Evolutionary conservation across 2,888 invertebrate genomes (phyloP), one percentile per base, ranked within the genome.

Genomic region (Eupithecia exiguata): DNA sequence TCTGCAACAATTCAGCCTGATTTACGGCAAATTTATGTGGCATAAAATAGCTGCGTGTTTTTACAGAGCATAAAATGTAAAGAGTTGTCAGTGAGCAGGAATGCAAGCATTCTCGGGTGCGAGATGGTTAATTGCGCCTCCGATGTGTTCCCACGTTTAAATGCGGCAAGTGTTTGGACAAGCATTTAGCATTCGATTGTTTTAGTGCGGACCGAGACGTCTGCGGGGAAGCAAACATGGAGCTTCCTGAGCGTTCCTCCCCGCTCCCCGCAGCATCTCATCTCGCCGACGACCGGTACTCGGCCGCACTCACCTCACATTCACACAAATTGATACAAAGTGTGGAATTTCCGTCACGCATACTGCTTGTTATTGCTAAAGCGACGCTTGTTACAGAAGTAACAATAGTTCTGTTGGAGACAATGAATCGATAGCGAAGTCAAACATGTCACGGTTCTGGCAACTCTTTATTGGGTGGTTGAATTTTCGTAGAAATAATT

Each of bases 111-210:
- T 84, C 80, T 86, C 85, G 85, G 84, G 87, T 86, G 87, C 86
- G 84, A 87, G 86, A 86, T 87, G 88, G 83, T 89, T 92, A 92
- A 93, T 93, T 93, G 92, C 91, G 88, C 90, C 90, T 90, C 88
- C 89, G 88, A 86, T 88, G 86, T 89, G 89, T 94, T 94, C 94
- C 93, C 94, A 94, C 94, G 94, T 91, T 91, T 90, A 91, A 92
- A 90, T 91, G 92, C 91, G 87, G 89, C 89, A 84, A 86, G 87
- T 94, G 94, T 94, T 94, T 94, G 93, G 86, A 87, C 85, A 90
- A 89, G 85, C 92, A 89, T 91, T 94, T 94, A 94, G 92, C 94
- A 91, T 91, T 93, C 92, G 94, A 94, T 94, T 94, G 94, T 94
- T 92, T 94, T 94, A 94, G 94, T 92, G 92, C 89, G 89, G 89